Percentiles rank a stretch among this genome's conserved stretches.
These are phyloP conservation scores for Tetranychus piercei DNA, from an alignment of 2,888 invertebrate genomes.

Conservation along the genomic window DNA sequence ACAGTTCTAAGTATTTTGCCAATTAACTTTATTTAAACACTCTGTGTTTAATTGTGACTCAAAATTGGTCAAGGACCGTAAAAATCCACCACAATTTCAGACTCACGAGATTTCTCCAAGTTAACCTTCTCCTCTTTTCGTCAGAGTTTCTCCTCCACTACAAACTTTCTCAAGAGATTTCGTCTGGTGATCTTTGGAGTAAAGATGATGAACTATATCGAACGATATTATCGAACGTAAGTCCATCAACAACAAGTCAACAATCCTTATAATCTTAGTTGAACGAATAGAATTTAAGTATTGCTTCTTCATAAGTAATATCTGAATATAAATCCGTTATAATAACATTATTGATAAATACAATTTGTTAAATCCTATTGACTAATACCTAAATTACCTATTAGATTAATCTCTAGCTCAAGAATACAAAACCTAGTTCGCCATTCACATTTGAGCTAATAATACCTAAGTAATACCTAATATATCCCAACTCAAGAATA, in stretches of 20 bases:
- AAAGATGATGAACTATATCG: constrained; percentile 75
- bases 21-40: not conserved
- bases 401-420: too few species aligned
- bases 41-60: not conserved
- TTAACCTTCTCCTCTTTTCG: constrained; percentile 96
- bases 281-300: too few species aligned
- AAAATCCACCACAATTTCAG: constrained; percentile 8
- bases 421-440: too few species aligned
- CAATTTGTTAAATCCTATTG: too few species aligned
- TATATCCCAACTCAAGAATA: too few species aligned
- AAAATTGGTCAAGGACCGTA: not conserved
- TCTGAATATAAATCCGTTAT: too few species aligned
- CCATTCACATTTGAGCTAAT: too few species aligned
- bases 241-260: not conserved
- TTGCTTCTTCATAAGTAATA: too few species aligned
- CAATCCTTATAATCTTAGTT: not conserved
- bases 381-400: too few species aligned
- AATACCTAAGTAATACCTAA: too few species aligned
- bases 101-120: constrained; percentile 40
- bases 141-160: constrained; percentile 81
- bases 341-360: too few species aligned
- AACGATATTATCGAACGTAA: constrained; percentile 34
- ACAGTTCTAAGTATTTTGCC: too few species aligned
- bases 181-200: constrained; percentile 89
- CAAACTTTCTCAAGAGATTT: constrained; percentile 95